Conservation (phyloP, 92 coral and sea anemone species). For the Phenganax marumi region DNA sequence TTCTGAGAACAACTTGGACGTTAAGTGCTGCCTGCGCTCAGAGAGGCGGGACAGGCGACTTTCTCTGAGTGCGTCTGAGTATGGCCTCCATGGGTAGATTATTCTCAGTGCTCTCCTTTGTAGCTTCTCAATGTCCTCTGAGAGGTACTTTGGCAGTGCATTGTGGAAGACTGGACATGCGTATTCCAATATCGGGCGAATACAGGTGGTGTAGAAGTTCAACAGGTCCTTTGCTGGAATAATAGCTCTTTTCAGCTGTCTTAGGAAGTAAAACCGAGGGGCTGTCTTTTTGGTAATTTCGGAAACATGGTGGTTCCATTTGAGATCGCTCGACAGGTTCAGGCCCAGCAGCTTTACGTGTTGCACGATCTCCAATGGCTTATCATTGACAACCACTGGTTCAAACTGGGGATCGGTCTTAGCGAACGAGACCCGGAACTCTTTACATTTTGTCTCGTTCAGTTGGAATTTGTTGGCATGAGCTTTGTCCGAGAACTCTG, state of each 20-base stretch:
- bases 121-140: no score
- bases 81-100: no score
- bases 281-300: constrained; percentile 1
- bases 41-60: no score
- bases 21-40: constrained; percentile 9
- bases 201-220: background rate
- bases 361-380: constrained; percentile 28
- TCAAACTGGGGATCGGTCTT: no score
- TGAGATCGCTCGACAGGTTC: constrained; percentile 1
- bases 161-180: background rate
- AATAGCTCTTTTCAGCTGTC: background rate
- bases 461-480: no score
- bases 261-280: no score
- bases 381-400: constrained; percentile 28
- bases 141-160: no score
- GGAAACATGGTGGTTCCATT: background rate
- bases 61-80: no score
- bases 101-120: no score
- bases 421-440: background rate
- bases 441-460: no score
- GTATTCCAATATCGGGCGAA: background rate
- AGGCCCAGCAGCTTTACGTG: constrained; percentile 27
- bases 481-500: constrained; percentile 30
- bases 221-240: background rate
- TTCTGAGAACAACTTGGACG: constrained; percentile 8